phyloP scores from a whole-genome alignment of 1,140 invertebrate genomes.

The Teleogryllus occipitalis region DNA sequence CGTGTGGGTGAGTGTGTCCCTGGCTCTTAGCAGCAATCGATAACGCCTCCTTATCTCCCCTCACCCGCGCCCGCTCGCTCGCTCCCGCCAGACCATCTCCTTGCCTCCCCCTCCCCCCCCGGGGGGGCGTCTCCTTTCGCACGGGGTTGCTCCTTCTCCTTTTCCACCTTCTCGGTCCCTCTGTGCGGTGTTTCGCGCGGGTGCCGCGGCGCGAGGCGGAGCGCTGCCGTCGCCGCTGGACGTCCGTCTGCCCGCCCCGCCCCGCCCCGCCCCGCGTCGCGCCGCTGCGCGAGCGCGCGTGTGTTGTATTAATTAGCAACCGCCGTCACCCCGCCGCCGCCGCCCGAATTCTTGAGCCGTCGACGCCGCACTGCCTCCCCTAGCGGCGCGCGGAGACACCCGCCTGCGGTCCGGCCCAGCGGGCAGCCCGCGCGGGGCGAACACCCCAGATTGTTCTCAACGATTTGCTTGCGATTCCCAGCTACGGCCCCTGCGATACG shows the following conservation, averaged over 20 bases:
- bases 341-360: neutral
- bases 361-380: no score
- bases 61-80: no score
- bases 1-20: neutral
- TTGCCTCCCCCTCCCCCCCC: neutral
- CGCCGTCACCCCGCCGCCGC: neutral
- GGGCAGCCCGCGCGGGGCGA: no score
- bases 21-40: neutral
- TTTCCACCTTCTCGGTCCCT: neutral
- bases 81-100: neutral
- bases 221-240: neutral
- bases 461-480: no score
- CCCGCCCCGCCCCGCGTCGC: no score
- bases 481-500: no score
- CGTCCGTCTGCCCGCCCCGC: no score
- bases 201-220: no score
- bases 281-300: neutral
- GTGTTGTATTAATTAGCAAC: neutral
- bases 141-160: no score
- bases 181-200: neutral
- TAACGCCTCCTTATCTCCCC: neutral
- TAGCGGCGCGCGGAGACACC: no score
- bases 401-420: no score
- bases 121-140: neutral
- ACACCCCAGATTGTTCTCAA: no score